phyloP scores from a whole-genome alignment of 1,140 invertebrate species.

The Sitophilus oryzae region DNA sequence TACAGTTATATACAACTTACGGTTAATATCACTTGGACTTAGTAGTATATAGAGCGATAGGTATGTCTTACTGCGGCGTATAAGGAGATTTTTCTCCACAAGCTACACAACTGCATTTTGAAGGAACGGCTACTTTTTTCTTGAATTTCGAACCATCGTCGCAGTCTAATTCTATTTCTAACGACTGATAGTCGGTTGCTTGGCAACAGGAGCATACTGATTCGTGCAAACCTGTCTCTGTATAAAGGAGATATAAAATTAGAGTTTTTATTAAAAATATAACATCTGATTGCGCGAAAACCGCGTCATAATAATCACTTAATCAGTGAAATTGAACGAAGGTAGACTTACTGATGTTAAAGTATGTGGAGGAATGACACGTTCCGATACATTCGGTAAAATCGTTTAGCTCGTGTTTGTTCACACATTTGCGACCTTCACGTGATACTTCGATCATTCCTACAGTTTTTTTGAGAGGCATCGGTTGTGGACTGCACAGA shows the following conservation, averaged over 20 bases:
- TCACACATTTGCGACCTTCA: slow-evolving; percentile 56
- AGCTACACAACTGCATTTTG: slow-evolving; percentile 49
- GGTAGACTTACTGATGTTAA: slow-evolving; percentile 51
- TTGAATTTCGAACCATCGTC: slow-evolving; percentile 47
- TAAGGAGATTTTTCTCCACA: slow-evolving; percentile 39
- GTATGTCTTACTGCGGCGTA: neutral
- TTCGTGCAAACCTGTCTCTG: slow-evolving; percentile 50
- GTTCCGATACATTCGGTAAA: slow-evolving; percentile 61
- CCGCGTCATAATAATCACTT: too few relatives aligned
- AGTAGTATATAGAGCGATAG: too few relatives aligned
- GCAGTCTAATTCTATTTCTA: slow-evolving; percentile 50
- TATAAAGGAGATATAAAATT: too few relatives aligned
- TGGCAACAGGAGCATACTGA: slow-evolving; percentile 56
- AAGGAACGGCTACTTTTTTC: slow-evolving; percentile 49
- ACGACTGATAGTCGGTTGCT: slow-evolving; percentile 43
- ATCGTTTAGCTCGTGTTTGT: slow-evolving; percentile 50
- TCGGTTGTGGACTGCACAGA: slow-evolving; percentile 49
- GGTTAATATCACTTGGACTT: neutral
- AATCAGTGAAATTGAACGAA: too few relatives aligned
- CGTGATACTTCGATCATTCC: slow-evolving; percentile 48
- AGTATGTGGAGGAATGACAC: slow-evolving; percentile 61
- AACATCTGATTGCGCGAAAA: too few relatives aligned
- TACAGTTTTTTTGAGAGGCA: slow-evolving; percentile 50
- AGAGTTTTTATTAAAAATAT: too few relatives aligned
- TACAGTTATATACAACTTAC: neutral